A percentile compares a stretch with the other conserved stretches of the same genome.
Evolutionary conservation across 2,888 invertebrate species (phyloP).

Genomic region (Agrochola macilenta): DNA sequence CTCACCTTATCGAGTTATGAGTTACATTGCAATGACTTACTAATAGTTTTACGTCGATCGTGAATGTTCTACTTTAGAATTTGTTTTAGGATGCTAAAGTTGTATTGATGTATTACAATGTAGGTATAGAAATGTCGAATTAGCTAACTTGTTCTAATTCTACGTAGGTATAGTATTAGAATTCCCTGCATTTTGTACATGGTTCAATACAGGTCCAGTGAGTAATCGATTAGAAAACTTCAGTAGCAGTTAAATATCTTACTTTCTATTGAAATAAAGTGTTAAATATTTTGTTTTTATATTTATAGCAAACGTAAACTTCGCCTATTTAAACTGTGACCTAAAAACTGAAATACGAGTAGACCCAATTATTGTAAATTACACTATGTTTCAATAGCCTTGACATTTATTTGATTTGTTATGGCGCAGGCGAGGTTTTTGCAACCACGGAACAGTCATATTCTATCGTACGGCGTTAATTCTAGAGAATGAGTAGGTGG

Average conservation of each 20-base stretch:
- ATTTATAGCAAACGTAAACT: not conserved
- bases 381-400: slow-evolving; percentile 9
- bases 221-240: not conserved
- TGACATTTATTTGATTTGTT: slow-evolving; percentile 17
- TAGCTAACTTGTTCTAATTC: not conserved
- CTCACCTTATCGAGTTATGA: not conserved
- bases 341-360: slow-evolving; percentile 2
- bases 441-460: not conserved
- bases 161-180: not conserved
- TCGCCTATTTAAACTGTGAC: not conserved
- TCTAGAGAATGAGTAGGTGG: not conserved
- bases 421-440: slow-evolving; percentile 9
- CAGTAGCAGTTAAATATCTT: not conserved
- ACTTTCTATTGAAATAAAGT: not conserved
- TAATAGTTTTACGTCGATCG: not conserved
- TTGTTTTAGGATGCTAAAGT: not conserved
- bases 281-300: not conserved
- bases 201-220: not conserved
- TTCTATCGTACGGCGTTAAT: not conserved
- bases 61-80: not conserved
- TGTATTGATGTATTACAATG: not conserved
- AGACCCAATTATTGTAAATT: slow-evolving; percentile 3
- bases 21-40: not conserved
- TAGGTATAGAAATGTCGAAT: not conserved
- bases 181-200: not conserved